A percentile compares a stretch with the other conserved stretches of the same genome.
phyloP scores from a whole-genome alignment of 2,888 invertebrate species.

The Caenorhabditis angaria region DNA sequence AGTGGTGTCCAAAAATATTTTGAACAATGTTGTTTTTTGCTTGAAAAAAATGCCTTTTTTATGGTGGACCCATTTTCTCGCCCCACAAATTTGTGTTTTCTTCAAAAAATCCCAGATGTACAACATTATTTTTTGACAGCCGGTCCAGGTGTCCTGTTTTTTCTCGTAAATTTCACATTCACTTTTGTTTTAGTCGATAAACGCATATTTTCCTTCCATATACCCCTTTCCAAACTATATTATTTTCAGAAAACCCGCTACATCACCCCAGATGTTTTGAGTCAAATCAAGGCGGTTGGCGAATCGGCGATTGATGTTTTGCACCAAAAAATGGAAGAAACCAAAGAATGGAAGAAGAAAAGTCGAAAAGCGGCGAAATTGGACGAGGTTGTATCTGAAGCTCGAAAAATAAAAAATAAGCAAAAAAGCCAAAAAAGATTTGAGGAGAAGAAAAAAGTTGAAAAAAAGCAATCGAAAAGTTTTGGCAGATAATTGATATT shows the following conservation, averaged over 20 bases:
- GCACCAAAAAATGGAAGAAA: conserved; percentile 34
- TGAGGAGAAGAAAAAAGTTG: conserved; percentile 7
- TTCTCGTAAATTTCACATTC: no score
- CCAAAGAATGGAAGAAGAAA: conserved; percentile 39
- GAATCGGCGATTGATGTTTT: conserved; percentile 44
- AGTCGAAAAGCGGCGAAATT: conserved; percentile 25
- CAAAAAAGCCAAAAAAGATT: conserved; percentile 10
- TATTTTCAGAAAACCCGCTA: conserved; percentile 29
- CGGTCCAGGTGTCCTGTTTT: no score
- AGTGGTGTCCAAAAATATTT: no score
- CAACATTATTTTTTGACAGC: no score
- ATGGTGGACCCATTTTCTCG: no score
- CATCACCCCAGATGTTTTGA: conserved; percentile 45
- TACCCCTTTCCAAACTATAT: no score
- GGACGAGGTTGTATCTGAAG: conserved; percentile 6
- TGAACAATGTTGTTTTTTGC: no score
- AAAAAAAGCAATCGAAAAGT: conserved; percentile 8
- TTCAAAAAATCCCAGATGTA: no score
- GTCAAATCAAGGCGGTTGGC: conserved; percentile 18
- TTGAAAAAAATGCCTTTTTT: no score
- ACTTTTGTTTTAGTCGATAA: no score
- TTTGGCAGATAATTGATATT: background rate
- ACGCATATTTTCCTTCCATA: no score
- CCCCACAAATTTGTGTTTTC: no score
- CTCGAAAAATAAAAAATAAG: conserved; percentile 12